These are phyloP conservation scores for Drosophila truncata DNA, from an alignment of 1,140 invertebrate species.

Conservation along the genomic window DNA sequence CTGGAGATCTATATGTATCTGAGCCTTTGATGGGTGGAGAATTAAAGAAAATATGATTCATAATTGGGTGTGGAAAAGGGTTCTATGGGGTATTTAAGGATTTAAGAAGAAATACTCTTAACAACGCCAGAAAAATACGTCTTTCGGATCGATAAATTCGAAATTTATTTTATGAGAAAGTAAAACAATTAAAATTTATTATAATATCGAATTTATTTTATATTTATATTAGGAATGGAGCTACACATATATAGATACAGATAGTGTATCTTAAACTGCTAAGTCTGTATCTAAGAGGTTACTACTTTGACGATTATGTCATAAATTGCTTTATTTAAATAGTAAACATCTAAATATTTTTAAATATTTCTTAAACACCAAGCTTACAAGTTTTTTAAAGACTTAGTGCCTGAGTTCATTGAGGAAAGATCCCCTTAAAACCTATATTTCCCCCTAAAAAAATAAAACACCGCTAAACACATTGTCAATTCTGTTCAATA, in stretches of 20 bases:
- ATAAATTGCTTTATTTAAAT: background rate
- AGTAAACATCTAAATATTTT: background rate
- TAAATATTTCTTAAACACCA: background rate
- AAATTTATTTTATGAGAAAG: background rate
- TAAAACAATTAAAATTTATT: background rate
- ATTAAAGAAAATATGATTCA: background rate
- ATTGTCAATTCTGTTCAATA: constrained; percentile 29
- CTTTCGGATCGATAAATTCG: background rate
- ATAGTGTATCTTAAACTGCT: background rate
- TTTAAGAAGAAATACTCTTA: no score
- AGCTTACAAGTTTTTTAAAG: background rate
- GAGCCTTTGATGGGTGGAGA: background rate
- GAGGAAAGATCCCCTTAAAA: background rate
- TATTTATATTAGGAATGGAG: background rate
- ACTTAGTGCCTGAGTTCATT: background rate
- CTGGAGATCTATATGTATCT: background rate
- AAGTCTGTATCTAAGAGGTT: background rate
- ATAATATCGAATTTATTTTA: background rate
- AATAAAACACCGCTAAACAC: constrained; percentile 13
- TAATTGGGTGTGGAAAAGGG: background rate
- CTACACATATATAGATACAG: background rate
- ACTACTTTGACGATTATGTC: accelerated
- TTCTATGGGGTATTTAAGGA: background rate
- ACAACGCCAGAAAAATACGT: no score
- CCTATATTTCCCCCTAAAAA: background rate